Evolutionary conservation across 2,113 vertebrate species (phyloP).

Genomic region (Delphinapterus leucas): DNA sequence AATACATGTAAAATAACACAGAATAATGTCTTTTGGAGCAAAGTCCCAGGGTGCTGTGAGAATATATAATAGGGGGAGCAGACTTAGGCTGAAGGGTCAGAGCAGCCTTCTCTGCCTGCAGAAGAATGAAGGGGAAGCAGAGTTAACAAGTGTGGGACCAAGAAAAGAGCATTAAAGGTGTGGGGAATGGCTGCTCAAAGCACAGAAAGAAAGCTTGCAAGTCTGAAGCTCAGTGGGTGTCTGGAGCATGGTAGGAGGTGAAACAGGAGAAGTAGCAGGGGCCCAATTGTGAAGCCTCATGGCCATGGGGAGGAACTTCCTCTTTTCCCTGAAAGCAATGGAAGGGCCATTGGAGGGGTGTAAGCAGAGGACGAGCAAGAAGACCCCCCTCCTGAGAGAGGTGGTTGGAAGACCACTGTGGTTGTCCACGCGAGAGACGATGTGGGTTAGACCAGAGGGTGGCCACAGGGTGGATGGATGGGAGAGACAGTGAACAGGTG

Average conservation of each 20-base stretch:
- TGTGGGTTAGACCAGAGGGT: not conserved
- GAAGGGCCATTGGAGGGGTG: rapidly evolving
- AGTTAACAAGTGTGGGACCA: not conserved
- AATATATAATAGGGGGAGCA: rapidly evolving
- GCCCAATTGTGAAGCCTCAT: rapidly evolving
- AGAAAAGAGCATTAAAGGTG: not conserved
- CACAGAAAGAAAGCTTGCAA: not conserved
- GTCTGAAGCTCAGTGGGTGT: not conserved
- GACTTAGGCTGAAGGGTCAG: not conserved
- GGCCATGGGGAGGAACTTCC: no score
- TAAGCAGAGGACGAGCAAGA: no score
- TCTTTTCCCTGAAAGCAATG: not conserved
- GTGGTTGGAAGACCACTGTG: not conserved
- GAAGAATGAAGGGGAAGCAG: not conserved
- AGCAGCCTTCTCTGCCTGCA: not conserved
- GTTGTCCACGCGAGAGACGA: not conserved
- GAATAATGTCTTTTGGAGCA: not conserved
- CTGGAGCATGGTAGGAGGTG: not conserved
- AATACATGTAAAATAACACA: no score
- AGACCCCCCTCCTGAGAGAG: not conserved
- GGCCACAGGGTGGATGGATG: no score
- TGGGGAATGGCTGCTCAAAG: not conserved
- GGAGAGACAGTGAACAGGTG: not conserved
- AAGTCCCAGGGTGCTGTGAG: not conserved
- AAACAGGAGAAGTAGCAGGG: no score